Evolutionary conservation across 2,888 invertebrate genomes (phyloP).

Genomic region (Choreutis nemorana): DNA sequence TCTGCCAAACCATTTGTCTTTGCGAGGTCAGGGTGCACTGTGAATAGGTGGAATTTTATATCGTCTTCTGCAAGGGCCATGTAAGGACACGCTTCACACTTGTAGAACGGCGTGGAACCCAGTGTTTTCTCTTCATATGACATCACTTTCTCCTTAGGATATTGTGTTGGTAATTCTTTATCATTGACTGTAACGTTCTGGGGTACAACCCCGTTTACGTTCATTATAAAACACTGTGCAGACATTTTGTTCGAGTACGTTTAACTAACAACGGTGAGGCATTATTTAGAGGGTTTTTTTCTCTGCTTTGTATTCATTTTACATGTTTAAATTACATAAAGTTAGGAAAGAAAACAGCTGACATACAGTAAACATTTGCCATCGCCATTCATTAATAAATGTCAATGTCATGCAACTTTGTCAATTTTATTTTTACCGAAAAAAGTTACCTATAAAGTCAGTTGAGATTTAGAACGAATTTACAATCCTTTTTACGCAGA

Average conservation of each 20-base stretch:
- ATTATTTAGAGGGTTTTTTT: too few relatives aligned
- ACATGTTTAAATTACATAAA: too few relatives aligned
- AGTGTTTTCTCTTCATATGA: conserved; percentile 58
- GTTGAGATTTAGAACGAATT: too few relatives aligned
- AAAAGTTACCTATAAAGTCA: too few relatives aligned
- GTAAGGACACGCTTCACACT: conserved; percentile 63
- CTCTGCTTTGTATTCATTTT: too few relatives aligned
- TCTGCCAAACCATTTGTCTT: conserved; percentile 62
- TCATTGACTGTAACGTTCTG: conserved; percentile 15
- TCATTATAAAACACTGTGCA: conserved; percentile 29
- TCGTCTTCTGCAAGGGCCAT: conserved; percentile 62
- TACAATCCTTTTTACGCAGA: too few relatives aligned
- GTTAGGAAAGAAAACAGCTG: too few relatives aligned
- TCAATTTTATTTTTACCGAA: too few relatives aligned
- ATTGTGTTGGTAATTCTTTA: conserved; percentile 18
- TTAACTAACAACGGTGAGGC: not conserved
- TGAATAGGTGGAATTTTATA: conserved; percentile 60
- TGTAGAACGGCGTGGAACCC: conserved; percentile 57
- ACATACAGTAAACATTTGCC: too few relatives aligned
- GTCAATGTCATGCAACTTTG: too few relatives aligned
- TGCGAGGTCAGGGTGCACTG: conserved; percentile 50
- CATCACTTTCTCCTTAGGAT: conserved; percentile 45
- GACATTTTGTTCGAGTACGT: conserved; percentile 17
- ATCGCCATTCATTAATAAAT: too few relatives aligned
- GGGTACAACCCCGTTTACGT: conserved; percentile 21